phyloP scores from a whole-genome alignment of 2,888 invertebrate species.

The Pherbina coryleti region DNA sequence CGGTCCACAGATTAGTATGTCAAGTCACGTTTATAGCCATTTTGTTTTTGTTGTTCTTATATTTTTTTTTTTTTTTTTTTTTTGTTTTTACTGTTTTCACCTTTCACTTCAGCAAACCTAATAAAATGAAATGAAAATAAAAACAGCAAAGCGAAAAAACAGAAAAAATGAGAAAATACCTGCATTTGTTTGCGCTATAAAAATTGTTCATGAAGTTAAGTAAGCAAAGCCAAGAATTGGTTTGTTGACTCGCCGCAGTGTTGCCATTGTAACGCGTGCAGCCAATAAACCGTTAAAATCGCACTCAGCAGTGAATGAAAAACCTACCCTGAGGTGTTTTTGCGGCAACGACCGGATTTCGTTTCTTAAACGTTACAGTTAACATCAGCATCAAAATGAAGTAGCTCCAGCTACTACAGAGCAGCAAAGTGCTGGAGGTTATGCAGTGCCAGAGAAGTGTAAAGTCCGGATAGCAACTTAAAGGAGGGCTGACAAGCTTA shows the following conservation, averaged over 20 bases:
- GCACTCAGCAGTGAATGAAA: conserved; percentile 46
- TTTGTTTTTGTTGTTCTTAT: conserved; percentile 41
- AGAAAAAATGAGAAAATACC: not conserved
- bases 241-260: conserved; percentile 39
- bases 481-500: not conserved
- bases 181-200: conserved; percentile 27
- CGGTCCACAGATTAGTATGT: conserved; percentile 64
- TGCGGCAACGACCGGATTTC: not conserved
- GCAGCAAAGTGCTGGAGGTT: not conserved
- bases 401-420: not conserved
- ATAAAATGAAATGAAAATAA: not conserved
- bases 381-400: not conserved
- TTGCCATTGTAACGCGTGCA: conserved; percentile 59
- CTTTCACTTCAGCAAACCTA: not conserved
- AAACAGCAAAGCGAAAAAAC: not conserved
- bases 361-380: not conserved
- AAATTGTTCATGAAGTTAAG: not conserved
- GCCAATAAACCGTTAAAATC: conserved; percentile 64
- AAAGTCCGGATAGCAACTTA: not conserved
- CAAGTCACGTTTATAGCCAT: conserved; percentile 68
- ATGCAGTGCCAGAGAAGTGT: not conserved
- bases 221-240: conserved; percentile 12
- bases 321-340: not conserved
- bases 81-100: not conserved
- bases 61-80: not conserved